Percentiles rank a stretch among this genome's conserved stretches.
Evolutionary conservation across 2,888 invertebrate species (phyloP).

Genomic region (Pseudoips prasinana): DNA sequence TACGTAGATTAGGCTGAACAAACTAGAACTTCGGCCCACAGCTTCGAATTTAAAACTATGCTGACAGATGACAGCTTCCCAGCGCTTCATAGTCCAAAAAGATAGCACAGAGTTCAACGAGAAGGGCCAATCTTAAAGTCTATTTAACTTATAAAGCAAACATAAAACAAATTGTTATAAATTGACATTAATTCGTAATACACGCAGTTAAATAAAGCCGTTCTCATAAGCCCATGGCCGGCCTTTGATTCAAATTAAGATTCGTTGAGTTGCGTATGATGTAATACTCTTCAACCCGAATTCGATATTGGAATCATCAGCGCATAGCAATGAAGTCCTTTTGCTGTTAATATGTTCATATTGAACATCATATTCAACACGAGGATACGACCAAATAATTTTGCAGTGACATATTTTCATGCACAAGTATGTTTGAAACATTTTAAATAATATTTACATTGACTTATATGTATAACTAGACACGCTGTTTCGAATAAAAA

Average conservation of each 20-base stretch:
- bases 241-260: conserved; percentile 1
- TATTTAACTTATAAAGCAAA: background rate
- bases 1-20: too few relatives aligned
- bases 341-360: too few relatives aligned
- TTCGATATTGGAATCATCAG: background rate
- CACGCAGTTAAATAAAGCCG: conserved; percentile 1
- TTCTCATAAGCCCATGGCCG: background rate
- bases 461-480: too few relatives aligned
- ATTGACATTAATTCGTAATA: background rate
- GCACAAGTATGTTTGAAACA: too few relatives aligned
- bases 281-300: conserved; percentile 1
- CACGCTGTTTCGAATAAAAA: too few relatives aligned
- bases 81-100: background rate
- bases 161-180: background rate
- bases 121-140: background rate
- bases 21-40: too few relatives aligned
- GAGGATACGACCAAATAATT: too few relatives aligned
- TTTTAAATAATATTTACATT: too few relatives aligned
- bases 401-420: too few relatives aligned
- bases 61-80: background rate
- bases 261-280: conserved; percentile 3
- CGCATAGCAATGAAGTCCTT: background rate
- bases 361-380: too few relatives aligned
- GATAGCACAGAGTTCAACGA: too few relatives aligned
- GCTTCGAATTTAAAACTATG: too few relatives aligned